Evolutionary conservation across 2,888 invertebrate species (phyloP), one percentile per base, ranked within the genome.

Genomic region (Eupsilia transversa): DNA sequence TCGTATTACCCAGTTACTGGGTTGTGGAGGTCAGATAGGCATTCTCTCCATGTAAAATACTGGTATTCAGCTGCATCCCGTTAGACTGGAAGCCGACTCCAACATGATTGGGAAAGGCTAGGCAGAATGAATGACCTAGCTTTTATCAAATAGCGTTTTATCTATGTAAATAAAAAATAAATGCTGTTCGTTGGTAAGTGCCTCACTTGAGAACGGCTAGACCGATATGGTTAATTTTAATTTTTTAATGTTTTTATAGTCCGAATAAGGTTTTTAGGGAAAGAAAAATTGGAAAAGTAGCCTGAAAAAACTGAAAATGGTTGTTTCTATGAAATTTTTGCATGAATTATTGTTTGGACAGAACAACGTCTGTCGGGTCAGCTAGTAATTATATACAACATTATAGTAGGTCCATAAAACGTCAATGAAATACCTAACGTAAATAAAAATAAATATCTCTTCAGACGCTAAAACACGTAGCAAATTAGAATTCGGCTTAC

Each of bases 401-500:
- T 12, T 57, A 72, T 56, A n/a, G 46, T 20, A n/a, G 14, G 23
- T 54, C 75, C 5, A 27, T 12, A 43, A 20, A 10, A 54, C 33
- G 6, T 33, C 46, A 68, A 38, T n/a, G 2, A 59, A 23, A 52
- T 52, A 65, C n/a, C 3, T 20, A 23, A 10, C 6, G 10, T 2
- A 38, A 69, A 60, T 33, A 57, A 63, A 17, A 52, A 41, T 17
- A 23, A 60, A 76, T 57, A 72, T 54, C 46, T 54, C 7, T 68
- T 57, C 33, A 64, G 54, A 35, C 33, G 41, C 79, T 73, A 54
- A 77, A 79, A 79, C 78, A 80, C 84, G 79, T 79, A 84, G 57
- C 65, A 63, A 77, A 79, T 83, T 83, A 74, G 54, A 83, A 83
- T 79, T 79, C 49, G 56, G 52, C 69, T 59, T 57, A 74, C 71